These are phyloP conservation scores for Macroteleia sp. DNA, from an alignment of 2,888 invertebrate species.

Conservation along the genomic window DNA sequence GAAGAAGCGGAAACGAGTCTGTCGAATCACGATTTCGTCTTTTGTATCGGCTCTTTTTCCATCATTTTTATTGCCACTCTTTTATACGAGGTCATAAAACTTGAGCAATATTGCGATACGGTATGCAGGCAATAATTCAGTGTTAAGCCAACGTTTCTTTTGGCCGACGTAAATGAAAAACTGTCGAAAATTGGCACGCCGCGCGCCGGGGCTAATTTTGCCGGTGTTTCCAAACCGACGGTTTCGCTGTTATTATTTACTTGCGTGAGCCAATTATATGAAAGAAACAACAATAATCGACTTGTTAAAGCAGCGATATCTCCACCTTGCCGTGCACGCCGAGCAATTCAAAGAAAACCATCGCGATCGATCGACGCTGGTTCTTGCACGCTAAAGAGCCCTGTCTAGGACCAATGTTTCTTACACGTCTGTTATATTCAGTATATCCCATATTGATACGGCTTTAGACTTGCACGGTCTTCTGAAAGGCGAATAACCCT, in stretches of 20 bases:
- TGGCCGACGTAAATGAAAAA: conserved; percentile 33
- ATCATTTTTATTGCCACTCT: conserved; percentile 44
- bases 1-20: conserved; percentile 21
- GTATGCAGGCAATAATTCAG: conserved; percentile 44
- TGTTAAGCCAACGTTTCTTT: conserved; percentile 26
- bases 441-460: conserved; percentile 28
- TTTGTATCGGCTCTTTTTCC: conserved; percentile 41
- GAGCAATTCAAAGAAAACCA: conserved; percentile 41
- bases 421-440: conserved; percentile 51
- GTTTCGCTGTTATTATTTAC: conserved; percentile 33
- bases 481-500: conserved; percentile 51
- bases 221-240: conserved; percentile 3
- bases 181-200: conserved; percentile 29
- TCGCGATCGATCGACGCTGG: conserved; percentile 56
- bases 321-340: conserved; percentile 20
- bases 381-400: conserved; percentile 62
- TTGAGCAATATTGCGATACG: conserved; percentile 45
- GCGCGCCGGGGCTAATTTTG: conserved; percentile 10
- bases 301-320: conserved; percentile 52
- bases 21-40: conserved; percentile 47
- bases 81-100: conserved; percentile 50
- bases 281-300: conserved; percentile 52
- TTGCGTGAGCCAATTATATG: conserved; percentile 47
- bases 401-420: conserved; percentile 53
- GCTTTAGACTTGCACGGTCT: conserved; percentile 19